Base-by-base conservation (phyloP, 1,140 invertebrate genomes). In the Temnothorax curvispinosus region DNA sequence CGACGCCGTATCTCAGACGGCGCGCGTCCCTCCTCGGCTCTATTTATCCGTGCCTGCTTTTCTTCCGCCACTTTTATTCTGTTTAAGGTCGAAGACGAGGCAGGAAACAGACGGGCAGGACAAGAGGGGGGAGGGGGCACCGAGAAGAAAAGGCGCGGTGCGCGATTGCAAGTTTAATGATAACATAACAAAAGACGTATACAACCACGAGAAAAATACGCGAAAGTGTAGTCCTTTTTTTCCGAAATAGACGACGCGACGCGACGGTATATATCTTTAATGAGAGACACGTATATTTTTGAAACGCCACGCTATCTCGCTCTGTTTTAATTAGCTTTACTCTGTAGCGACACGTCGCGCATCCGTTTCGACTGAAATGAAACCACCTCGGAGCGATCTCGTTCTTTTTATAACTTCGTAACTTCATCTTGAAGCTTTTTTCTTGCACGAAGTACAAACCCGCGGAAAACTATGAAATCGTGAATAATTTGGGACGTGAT, bases 101-200 rank as follows among this genome's bases (percentile, higher is more conserved):
- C 32, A 9, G 27, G 47, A 41, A 69, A 47, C 21, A 7, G 58
- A 18, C 15, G 56, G 21, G 56, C 41, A 8, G 56, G 74, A 32
- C 13, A 27, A 21, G 47, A 27, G 7, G 52, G 9, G 35, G 8
- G 7, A n/a, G n/a, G 52, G 9, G 35, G 8, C 15, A 13, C 18
- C 77, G 15, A 41, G 47, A 81, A 81, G 77, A 81, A 81, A 81
- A 44, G 77, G 15, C 56, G 41, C 56, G 38, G 21, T 18, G 35
- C 35, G 77, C 60, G 62, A n/a, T 81, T 71, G 64, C 77, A 81
- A 81, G 77, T 81, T 81, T 81, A 81, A 81, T 54, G 77, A 81
- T 81, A 81, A 71, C 64, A 27, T 64, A 69, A 81, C 62, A 81
- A 81, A 69, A 69, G 64, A 54, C 47, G 77, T 38, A 35, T 41